Evolutionary conservation across 2,113 vertebrate genomes (phyloP).

Genomic region (Actinemys pallida): DNA sequence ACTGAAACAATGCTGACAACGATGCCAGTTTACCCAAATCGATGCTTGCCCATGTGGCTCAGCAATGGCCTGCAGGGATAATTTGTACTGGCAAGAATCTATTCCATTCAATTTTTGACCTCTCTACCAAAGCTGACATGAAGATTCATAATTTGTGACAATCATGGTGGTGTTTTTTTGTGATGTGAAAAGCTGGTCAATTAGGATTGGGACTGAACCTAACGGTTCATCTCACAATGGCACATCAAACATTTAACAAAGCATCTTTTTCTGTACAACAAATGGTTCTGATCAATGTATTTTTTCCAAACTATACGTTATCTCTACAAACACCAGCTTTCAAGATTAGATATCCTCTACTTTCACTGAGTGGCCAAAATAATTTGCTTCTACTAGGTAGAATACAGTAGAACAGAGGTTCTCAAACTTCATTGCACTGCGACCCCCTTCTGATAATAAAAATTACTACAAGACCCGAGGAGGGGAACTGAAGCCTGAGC

Average conservation of each 20-base stretch:
- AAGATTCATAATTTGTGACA: not conserved
- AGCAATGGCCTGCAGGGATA: not conserved
- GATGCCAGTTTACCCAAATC: too few relatives aligned
- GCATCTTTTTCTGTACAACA: not conserved
- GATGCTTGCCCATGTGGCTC: not conserved
- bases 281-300: not conserved
- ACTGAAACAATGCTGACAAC: not conserved
- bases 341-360: not conserved
- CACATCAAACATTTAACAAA: not conserved
- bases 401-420: fast-evolving
- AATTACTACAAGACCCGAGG: too few relatives aligned
- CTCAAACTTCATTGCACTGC: too few relatives aligned
- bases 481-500: too few relatives aligned
- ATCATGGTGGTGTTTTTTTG: not conserved
- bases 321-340: fast-evolving
- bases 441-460: too few relatives aligned
- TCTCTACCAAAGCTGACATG: not conserved
- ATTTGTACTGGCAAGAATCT: not conserved
- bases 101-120: not conserved
- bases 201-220: not conserved
- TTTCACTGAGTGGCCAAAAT: not conserved
- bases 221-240: not conserved
- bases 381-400: not conserved
- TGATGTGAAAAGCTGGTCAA: not conserved
- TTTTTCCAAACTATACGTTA: too few relatives aligned